Evolutionary conservation across 2,888 invertebrate genomes (phyloP).

Genomic region (Drosophila kanekoi): DNA sequence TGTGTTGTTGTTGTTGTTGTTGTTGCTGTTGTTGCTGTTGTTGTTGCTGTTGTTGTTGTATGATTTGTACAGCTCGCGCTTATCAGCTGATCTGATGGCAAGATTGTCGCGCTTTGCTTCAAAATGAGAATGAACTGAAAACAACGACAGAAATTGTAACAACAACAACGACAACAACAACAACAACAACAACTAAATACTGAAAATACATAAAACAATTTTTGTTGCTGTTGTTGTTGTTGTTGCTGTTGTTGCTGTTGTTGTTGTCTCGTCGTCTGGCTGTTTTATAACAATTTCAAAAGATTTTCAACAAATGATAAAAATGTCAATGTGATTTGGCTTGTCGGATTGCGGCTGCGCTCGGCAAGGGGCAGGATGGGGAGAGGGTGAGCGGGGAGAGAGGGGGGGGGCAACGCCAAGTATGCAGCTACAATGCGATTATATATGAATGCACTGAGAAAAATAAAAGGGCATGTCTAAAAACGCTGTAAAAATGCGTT

Average conservation of each 20-base stretch:
- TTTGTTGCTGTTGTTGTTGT: slow-evolving; percentile 29
- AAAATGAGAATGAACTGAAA: slow-evolving; percentile 78
- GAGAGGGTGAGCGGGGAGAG: too few relatives aligned
- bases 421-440: slow-evolving; percentile 42
- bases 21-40: slow-evolving; percentile 55
- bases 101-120: slow-evolving; percentile 80
- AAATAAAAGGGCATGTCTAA: too few relatives aligned
- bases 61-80: slow-evolving; percentile 76
- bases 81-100: slow-evolving; percentile 80
- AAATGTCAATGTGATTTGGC: slow-evolving; percentile 80
- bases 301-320: slow-evolving; percentile 79
- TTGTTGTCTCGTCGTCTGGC: slow-evolving; percentile 59
- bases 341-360: slow-evolving; percentile 67
- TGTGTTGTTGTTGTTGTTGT: slow-evolving; percentile 43
- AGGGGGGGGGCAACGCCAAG: slow-evolving; percentile 17
- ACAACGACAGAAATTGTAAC: slow-evolving; percentile 62
- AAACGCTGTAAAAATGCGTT: too few relatives aligned
- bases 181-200: slow-evolving; percentile 41
- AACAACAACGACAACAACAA: slow-evolving; percentile 51
- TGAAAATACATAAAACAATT: slow-evolving; percentile 61
- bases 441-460: slow-evolving; percentile 19
- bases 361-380: slow-evolving; percentile 42
- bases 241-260: slow-evolving; percentile 38
- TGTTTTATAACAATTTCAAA: slow-evolving; percentile 79
- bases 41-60: slow-evolving; percentile 64